A percentile compares a stretch with the other conserved stretches of the same genome.
These are phyloP conservation scores for Noturus placidus DNA, from an alignment of 2,113 vertebrate genomes.

Conservation along the genomic window DNA sequence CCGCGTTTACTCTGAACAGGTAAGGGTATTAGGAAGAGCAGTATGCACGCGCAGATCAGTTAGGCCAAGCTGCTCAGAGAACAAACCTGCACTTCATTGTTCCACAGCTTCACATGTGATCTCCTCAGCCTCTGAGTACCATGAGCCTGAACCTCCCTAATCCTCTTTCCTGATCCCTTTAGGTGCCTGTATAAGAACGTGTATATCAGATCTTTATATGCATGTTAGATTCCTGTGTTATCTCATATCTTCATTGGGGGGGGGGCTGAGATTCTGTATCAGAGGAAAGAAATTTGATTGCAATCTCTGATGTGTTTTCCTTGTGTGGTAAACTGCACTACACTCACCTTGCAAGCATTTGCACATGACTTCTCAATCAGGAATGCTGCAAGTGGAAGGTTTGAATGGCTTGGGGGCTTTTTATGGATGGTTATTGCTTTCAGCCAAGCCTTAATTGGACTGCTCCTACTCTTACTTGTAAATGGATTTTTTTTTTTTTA, in stretches of 20 bases:
- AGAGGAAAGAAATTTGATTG: neutral
- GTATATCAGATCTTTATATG: neutral
- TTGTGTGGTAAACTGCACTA: neutral
- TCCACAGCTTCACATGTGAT: neutral
- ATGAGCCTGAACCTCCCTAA: neutral
- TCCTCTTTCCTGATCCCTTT: neutral
- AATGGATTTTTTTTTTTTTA: constrained; percentile 3
- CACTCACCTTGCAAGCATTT: constrained; percentile 33
- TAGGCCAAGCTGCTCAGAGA: neutral
- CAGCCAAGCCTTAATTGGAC: constrained; percentile 23
- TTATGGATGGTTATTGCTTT: constrained; percentile 34
- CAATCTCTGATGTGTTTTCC: neutral
- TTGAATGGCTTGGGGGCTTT: constrained; percentile 16
- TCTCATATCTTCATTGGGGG: constrained; percentile 8
- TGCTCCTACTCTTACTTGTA: neutral
- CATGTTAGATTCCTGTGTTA: neutral
- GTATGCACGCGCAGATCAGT: neutral
- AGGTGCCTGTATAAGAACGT: neutral
- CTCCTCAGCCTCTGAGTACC: no score
- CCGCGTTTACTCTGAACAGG: neutral
- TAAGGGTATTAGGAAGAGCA: neutral
- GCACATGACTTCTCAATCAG: constrained; percentile 16
- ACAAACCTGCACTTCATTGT: neutral
- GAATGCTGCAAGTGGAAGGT: constrained; percentile 42
- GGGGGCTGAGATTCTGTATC: neutral